These are phyloP conservation scores for Poeciliopsis turneri DNA, from an alignment of 2,797 vertebrate species.

Conservation along the genomic window DNA sequence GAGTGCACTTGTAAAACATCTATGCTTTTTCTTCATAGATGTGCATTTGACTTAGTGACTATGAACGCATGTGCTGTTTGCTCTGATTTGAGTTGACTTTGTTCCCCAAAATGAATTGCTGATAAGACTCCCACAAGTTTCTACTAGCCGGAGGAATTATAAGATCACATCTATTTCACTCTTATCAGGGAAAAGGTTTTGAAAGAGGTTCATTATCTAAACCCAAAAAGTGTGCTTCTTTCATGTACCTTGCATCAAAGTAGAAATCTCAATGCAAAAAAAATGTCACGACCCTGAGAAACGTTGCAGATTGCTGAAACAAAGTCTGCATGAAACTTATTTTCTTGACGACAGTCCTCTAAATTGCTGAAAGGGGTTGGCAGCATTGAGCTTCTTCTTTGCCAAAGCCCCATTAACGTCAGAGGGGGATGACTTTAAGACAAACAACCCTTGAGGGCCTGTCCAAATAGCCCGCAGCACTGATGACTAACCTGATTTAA, in stretches of 20 bases:
- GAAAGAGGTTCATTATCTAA: conserved; percentile 21
- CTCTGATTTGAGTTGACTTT: conserved; percentile 38
- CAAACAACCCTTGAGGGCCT: conserved; percentile 51
- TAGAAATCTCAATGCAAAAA: conserved; percentile 28
- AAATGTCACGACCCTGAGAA: conserved; percentile 14
- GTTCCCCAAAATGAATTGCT: conserved; percentile 50
- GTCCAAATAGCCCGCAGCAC: conserved; percentile 42
- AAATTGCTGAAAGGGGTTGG: conserved; percentile 28
- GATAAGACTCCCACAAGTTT: conserved; percentile 36
- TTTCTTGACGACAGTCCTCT: conserved; percentile 20
- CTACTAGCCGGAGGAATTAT: conserved; percentile 45
- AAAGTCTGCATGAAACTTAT: conserved; percentile 19
- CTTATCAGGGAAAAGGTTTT: conserved; percentile 44
- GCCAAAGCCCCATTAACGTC: conserved; percentile 56
- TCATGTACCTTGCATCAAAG: conserved; percentile 29
- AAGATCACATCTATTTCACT: conserved; percentile 45
- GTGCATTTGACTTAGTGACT: conserved; percentile 13
- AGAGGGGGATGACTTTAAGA: conserved; percentile 60
- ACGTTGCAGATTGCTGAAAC: conserved; percentile 14
- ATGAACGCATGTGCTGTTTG: conserved; percentile 4
- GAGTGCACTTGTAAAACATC: neutral
- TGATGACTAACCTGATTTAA: conserved; percentile 70
- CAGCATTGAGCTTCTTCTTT: conserved; percentile 18
- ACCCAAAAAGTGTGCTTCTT: conserved; percentile 32
- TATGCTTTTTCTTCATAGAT: neutral